A percentile compares a stretch with the other conserved stretches of the same genome.
phyloP scores from a whole-genome alignment of 2,113 vertebrate species.

The Arothron firmamentum region DNA sequence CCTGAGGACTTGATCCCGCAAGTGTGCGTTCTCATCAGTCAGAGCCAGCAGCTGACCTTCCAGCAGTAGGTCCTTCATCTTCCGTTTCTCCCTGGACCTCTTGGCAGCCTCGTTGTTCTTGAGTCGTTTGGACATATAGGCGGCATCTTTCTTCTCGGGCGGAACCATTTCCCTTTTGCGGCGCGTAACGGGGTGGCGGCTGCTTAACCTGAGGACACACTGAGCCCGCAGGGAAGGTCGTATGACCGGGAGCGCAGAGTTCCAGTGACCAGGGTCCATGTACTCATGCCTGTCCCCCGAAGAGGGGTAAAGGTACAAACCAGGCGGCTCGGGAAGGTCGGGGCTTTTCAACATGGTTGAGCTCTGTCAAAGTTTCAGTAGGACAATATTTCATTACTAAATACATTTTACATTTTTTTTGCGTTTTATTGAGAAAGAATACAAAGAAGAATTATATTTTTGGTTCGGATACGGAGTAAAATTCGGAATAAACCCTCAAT shows the following conservation, averaged over 20 bases:
- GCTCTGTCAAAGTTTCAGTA: neutral
- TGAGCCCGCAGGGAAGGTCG: slow-evolving; percentile 20
- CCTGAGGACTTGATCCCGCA: slow-evolving; percentile 62
- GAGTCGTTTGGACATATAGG: slow-evolving; percentile 72
- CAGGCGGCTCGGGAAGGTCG: neutral
- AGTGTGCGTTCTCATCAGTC: slow-evolving; percentile 67
- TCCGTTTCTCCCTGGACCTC: slow-evolving; percentile 69
- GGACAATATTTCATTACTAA: neutral
- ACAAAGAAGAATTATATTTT: neutral
- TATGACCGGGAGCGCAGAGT: neutral
- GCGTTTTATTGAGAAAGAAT: neutral
- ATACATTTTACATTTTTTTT: no score
- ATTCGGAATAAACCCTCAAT: no score
- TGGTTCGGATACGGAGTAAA: no score
- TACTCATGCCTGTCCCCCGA: slow-evolving; percentile 21
- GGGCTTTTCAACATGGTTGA: slow-evolving; percentile 43
- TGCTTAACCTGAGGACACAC: slow-evolving; percentile 20
- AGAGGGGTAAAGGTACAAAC: slow-evolving; percentile 30
- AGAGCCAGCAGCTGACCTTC: slow-evolving; percentile 70
- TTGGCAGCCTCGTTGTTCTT: slow-evolving; percentile 77
- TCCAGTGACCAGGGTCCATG: neutral
- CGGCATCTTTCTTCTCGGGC: slow-evolving; percentile 63
- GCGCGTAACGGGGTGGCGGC: slow-evolving; percentile 25
- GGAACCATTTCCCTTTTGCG: slow-evolving; percentile 68
- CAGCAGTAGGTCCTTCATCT: slow-evolving; percentile 65